Conservation (phyloP, 2,113 vertebrate species). For the Ochotona curzoniae region DNA sequence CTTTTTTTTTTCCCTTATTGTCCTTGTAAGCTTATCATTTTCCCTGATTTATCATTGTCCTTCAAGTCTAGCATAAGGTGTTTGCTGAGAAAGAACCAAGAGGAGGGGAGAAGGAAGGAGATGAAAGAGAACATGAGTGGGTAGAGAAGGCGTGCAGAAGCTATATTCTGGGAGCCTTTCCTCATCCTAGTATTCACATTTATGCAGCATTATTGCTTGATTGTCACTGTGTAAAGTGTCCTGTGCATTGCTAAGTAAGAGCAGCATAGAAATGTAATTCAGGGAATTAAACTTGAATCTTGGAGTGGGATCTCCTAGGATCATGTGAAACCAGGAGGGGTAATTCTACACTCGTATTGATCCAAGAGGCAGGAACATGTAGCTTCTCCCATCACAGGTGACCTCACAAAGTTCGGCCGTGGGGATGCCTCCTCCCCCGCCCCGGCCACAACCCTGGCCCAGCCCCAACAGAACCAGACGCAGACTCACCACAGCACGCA, state of each 20-base stretch:
- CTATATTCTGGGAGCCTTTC: not conserved
- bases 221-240: not conserved
- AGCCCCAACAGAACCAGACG: conserved; percentile 97
- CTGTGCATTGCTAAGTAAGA: not conserved
- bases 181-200: not conserved
- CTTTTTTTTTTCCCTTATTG: not conserved
- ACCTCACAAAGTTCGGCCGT: conserved; percentile 96
- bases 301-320: not conserved
- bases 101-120: not conserved
- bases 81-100: not conserved
- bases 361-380: conserved; percentile 21
- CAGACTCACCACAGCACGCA: conserved; percentile 97
- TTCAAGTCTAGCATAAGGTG: not conserved
- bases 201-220: not conserved
- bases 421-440: conserved; percentile 96
- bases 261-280: not conserved
- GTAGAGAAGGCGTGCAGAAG: not conserved
- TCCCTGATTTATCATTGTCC: not conserved
- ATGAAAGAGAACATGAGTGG: not conserved
- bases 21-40: not conserved
- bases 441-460: conserved; percentile 96
- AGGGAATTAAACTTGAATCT: not conserved
- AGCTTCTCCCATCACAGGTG: conserved; percentile 84
- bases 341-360: not conserved
- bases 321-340: conserved; percentile 15